These are phyloP conservation scores for Zaprionus bogoriensis DNA, from an alignment of 2,888 invertebrate genomes.

Conservation along the genomic window DNA sequence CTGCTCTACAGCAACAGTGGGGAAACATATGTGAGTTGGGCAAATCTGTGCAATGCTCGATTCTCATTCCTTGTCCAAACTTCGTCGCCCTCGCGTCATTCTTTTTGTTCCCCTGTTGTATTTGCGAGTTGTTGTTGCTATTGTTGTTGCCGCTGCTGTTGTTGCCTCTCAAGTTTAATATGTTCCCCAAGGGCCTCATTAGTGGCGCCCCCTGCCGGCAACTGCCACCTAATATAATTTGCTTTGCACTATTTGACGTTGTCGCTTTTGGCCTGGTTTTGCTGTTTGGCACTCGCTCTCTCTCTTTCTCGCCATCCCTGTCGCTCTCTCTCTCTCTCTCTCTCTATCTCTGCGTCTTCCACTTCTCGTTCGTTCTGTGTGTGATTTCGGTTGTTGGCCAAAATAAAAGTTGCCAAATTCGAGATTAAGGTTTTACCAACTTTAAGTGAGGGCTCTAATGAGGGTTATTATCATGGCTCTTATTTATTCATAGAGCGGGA, in stretches of 20 bases:
- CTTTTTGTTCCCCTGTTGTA: background rate
- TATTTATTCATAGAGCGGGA: conserved; percentile 21
- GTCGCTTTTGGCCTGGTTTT: conserved; percentile 45
- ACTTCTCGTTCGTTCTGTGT: background rate
- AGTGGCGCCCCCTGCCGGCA: conserved; percentile 64
- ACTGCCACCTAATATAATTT: conserved; percentile 66
- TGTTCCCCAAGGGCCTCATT: conserved; percentile 76
- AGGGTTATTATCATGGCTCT: conserved; percentile 43
- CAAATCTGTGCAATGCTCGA: conserved; percentile 34
- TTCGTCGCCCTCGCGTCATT: background rate
- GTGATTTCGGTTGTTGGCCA: conserved; percentile 22
- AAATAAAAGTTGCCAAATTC: conserved; percentile 32
- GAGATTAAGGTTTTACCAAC: conserved; percentile 46
- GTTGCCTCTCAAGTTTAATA: conserved; percentile 70
- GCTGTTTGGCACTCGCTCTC: background rate
- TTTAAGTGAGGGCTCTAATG: conserved; percentile 49
- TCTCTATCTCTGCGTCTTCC: background rate
- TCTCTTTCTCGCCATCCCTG: background rate
- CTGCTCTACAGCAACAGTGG: conserved; percentile 1
- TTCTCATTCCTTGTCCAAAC: conserved; percentile 10
- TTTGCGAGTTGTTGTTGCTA: conserved; percentile 17
- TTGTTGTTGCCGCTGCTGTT: conserved; percentile 38
- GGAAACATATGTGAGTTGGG: conserved; percentile 17
- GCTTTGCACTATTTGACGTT: conserved; percentile 69
- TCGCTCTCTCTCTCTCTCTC: conserved; percentile 6